Evolutionary conservation across 2,113 vertebrate genomes (phyloP).

Genomic region (Corydoras sp.): DNA sequence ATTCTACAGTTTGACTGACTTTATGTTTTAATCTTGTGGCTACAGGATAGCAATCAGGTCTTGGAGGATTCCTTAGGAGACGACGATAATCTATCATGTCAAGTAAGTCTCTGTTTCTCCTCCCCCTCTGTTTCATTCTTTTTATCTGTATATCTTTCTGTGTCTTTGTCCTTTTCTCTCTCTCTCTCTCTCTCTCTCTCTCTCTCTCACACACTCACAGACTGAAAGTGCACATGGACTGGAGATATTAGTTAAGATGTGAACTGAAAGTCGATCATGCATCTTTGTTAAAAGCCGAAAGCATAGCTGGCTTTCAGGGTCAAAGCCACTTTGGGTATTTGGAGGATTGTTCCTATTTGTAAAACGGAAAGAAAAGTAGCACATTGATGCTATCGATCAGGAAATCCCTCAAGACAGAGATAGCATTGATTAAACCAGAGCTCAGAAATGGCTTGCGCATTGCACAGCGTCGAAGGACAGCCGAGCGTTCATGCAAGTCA

Average conservation of each 20-base stretch:
- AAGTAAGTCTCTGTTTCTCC: conserved; percentile 30
- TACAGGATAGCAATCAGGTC: conserved; percentile 39
- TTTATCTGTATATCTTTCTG: background rate
- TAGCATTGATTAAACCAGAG: conserved; percentile 6
- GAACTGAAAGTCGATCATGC: too few species aligned
- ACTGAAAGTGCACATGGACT: too few species aligned
- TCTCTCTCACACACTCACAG: background rate
- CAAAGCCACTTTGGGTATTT: background rate
- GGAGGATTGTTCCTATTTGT: background rate
- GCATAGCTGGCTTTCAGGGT: background rate
- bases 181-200: background rate
- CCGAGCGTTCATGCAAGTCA: too few species aligned
- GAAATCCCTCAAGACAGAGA: conserved; percentile 3
- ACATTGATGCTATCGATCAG: conserved; percentile 18
- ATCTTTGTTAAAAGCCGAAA: background rate
- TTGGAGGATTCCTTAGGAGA: conserved; percentile 45
- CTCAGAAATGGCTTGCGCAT: background rate
- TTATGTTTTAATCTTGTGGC: conserved; percentile 5
- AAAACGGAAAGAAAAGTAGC: conserved; percentile 17
- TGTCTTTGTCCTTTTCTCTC: conserved; percentile 2
- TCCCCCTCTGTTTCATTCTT: background rate
- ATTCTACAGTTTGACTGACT: background rate
- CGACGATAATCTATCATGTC: conserved; percentile 38
- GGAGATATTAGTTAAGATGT: too few species aligned
- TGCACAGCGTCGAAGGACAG: too few species aligned